Conservation (phyloP, 1,140 invertebrate genomes). For the Hypothenemus hampei region DNA sequence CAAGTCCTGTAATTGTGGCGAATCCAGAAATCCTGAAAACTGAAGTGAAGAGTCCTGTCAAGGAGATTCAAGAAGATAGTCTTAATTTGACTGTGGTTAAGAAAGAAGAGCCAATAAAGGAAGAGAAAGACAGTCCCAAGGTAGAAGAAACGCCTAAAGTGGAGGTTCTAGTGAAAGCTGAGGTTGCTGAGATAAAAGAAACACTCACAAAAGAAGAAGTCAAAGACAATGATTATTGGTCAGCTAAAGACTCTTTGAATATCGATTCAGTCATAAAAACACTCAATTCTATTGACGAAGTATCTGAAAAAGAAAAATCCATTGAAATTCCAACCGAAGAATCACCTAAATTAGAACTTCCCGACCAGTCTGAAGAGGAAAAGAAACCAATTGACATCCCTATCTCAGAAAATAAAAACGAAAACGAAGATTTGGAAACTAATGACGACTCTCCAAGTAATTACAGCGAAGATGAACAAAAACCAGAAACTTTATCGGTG, state of each 20-base stretch:
- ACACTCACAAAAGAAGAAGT: constrained; percentile 51
- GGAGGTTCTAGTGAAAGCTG: constrained; percentile 1
- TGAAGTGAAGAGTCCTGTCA: constrained; percentile 22
- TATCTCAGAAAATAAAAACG: background rate
- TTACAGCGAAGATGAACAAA: constrained; percentile 33
- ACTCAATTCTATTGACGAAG: constrained; percentile 50
- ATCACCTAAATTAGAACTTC: constrained; percentile 4
- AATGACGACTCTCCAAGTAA: constrained; percentile 19
- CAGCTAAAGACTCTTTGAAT: constrained; percentile 64
- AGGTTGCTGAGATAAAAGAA: constrained; percentile 29
- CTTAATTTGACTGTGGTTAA: constrained; percentile 11
- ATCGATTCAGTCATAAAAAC: constrained; percentile 75
- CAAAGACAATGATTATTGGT: constrained; percentile 72
- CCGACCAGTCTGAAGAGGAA: background rate
- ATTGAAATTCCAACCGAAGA: background rate
- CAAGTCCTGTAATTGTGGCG: constrained; percentile 51
- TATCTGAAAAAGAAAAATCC: constrained; percentile 40
- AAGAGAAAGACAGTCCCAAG: constrained; percentile 1
- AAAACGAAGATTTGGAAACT: background rate
- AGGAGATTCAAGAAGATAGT: constrained; percentile 25
- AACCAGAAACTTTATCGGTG: constrained; percentile 26
- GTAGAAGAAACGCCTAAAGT: background rate
- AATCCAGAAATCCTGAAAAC: constrained; percentile 24
- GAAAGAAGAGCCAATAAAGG: constrained; percentile 5
- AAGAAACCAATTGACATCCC: constrained; percentile 1